Evolutionary conservation across 2,888 invertebrate species (phyloP).

Genomic region (Mystacides longicornis): DNA sequence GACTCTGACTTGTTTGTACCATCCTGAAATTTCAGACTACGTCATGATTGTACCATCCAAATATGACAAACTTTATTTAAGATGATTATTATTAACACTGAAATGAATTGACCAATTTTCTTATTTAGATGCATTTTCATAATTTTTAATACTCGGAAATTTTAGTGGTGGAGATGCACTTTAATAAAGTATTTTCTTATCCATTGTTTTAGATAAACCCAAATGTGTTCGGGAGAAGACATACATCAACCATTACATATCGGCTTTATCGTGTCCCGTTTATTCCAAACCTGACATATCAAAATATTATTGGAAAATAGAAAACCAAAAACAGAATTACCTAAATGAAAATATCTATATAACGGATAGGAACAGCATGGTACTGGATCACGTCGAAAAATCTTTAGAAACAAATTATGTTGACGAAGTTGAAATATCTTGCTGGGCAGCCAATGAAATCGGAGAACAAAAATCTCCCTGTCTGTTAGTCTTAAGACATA

Average conservation of each 20-base stretch:
- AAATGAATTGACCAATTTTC: background rate
- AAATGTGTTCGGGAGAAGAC: slow-evolving; percentile 13
- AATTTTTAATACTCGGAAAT: background rate
- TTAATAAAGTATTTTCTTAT: too few species aligned
- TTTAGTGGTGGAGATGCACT: too few species aligned
- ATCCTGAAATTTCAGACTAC: too few species aligned
- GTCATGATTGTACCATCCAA: too few species aligned
- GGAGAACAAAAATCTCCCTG: slow-evolving; percentile 22
- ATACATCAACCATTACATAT: slow-evolving; percentile 6
- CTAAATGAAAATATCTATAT: slow-evolving; percentile 19
- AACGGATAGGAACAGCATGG: slow-evolving; percentile 15
- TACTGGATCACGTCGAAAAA: slow-evolving; percentile 14
- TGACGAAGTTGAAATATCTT: slow-evolving; percentile 18
- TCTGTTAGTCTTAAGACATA: slow-evolving; percentile 12
- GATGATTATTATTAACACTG: too few species aligned
- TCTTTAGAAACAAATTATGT: slow-evolving; percentile 9
- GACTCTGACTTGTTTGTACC: too few species aligned
- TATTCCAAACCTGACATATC: slow-evolving; percentile 13
- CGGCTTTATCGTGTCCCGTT: slow-evolving; percentile 17
- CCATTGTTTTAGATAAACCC: slow-evolving; percentile 22
- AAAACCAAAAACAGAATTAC: slow-evolving; percentile 9
- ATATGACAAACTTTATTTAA: too few species aligned
- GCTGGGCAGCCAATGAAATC: slow-evolving; percentile 21
- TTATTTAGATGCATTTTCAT: background rate
- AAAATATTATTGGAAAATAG: slow-evolving; percentile 22